Evolutionary conservation across 2,888 invertebrate species (phyloP).

Genomic region (Rutpela maculata): DNA sequence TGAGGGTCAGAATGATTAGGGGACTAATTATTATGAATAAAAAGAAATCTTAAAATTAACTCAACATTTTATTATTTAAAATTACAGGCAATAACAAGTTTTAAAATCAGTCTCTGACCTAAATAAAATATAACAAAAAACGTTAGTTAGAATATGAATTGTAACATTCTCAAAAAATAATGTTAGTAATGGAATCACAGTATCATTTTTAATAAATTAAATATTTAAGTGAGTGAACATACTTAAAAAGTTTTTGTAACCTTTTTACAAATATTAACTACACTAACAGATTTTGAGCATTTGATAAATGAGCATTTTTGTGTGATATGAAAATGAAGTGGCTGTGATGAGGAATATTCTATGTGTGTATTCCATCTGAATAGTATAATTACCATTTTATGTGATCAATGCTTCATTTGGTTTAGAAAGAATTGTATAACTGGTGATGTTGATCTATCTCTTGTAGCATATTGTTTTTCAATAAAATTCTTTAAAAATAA

Average conservation of each 20-base stretch:
- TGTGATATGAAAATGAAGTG: too few relatives aligned
- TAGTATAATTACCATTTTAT: too few relatives aligned
- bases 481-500: too few relatives aligned
- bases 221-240: constrained; percentile 21
- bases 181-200: constrained; percentile 57
- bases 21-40: not conserved
- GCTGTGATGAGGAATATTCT: too few relatives aligned
- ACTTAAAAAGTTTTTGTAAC: constrained; percentile 10
- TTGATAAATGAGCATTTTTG: not conserved
- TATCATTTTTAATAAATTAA: constrained; percentile 21
- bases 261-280: constrained; percentile 8
- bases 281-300: not conserved
- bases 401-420: too few relatives aligned
- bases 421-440: too few relatives aligned
- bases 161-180: constrained; percentile 47
- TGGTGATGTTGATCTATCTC: too few relatives aligned
- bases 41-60: not conserved
- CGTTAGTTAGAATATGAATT: constrained; percentile 40
- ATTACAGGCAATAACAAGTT: constrained; percentile 52
- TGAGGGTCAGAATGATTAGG: not conserved
- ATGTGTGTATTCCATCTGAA: too few relatives aligned
- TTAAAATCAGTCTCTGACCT: constrained; percentile 55
- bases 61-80: constrained; percentile 47
- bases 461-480: too few relatives aligned
- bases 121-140: constrained; percentile 50